A percentile compares a stretch with the other conserved stretches of the same genome.
Conservation (phyloP, 2,888 invertebrate genomes). For the Ommatoiulus sabulosus region DNA sequence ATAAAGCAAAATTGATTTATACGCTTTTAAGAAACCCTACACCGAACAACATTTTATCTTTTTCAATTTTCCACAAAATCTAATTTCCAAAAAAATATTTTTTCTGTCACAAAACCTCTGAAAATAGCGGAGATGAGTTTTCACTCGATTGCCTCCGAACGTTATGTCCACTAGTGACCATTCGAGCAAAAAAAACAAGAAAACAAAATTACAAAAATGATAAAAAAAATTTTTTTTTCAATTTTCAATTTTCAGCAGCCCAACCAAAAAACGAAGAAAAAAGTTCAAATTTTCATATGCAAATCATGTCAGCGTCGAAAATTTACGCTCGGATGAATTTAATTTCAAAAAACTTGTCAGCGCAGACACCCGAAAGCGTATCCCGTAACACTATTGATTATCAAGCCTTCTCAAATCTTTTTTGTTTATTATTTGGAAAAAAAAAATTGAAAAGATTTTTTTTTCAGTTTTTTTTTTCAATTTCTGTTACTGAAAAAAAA, state of each 20-base stretch:
- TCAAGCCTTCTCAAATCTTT: not conserved
- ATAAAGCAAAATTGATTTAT: not conserved
- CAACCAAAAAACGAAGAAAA: not conserved
- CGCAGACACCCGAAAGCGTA: not conserved
- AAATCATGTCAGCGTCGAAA: not conserved
- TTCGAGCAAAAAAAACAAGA: not conserved
- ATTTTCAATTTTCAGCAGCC: not conserved
- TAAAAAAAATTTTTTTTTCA: not conserved
- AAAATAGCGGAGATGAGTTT: not conserved
- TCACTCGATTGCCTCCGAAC: not conserved
- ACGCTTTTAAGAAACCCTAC: not conserved
- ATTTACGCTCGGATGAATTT: not conserved
- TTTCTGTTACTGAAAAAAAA: not conserved
- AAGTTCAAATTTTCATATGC: not conserved
- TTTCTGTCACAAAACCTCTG: not conserved
- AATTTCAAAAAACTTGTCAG: not conserved
- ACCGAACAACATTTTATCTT: not conserved
- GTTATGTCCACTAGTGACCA: not conserved
- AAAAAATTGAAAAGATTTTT: not conserved
- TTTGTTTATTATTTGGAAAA: conserved; percentile 25
- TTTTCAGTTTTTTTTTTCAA: not conserved
- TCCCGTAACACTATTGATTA: conserved; percentile 17
- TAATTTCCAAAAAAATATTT: not conserved
- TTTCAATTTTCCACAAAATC: not conserved
- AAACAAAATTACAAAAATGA: not conserved